Base-by-base conservation (phyloP, 2,797 vertebrate genomes). In the Hyperoplus lanceolatus region DNA sequence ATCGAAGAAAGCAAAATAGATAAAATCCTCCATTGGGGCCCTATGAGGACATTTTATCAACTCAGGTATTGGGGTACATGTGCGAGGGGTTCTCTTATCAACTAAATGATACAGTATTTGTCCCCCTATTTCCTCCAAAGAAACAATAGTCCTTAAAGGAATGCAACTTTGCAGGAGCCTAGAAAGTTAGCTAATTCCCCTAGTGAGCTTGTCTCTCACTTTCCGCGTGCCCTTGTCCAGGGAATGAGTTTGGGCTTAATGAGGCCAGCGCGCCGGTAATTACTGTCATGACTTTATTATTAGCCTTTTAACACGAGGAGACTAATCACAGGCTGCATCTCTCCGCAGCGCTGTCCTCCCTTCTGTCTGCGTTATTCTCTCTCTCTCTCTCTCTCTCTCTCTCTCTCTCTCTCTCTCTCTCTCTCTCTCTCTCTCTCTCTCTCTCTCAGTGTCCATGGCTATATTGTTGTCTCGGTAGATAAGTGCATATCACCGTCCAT, bases 251-350 rank as follows among this genome's bases (percentile, higher is more conserved):
- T 80, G 41, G 43, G 66, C 55, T 82, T 86, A 89, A 91, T 89
- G 78, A 91, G 88, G 55, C 73, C 81, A 49, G 48, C 74, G 78
- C 72, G 42, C 58, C 53, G 11, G 60, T 90, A 84, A 91, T 90
- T 86, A 86, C 76, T 66, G 74, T 83, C 70, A 82, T 68, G 66
- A 75, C 75, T 88, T 90, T 74, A 84, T 93, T 83, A 88, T 89
- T 85, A 85, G 80, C 83, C 83, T 80, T 89, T 84, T 86, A 85
- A 84, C 75, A 57, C 48, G n/a, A n/a, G 50, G 50, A 48, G 45
- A 75, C 57, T 80, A 80, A 89, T 88, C 81, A 65, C 72, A 62
- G 48, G n/a, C 76, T 70, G 39, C 61, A 70, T 87, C 84, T 83
- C 54, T 70, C 58, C 46, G 74, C 50, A 13, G 48, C 16, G 38